phyloP scores from a whole-genome alignment of 2,797 vertebrate species.

The Enteromius afrohamiltoni region DNA sequence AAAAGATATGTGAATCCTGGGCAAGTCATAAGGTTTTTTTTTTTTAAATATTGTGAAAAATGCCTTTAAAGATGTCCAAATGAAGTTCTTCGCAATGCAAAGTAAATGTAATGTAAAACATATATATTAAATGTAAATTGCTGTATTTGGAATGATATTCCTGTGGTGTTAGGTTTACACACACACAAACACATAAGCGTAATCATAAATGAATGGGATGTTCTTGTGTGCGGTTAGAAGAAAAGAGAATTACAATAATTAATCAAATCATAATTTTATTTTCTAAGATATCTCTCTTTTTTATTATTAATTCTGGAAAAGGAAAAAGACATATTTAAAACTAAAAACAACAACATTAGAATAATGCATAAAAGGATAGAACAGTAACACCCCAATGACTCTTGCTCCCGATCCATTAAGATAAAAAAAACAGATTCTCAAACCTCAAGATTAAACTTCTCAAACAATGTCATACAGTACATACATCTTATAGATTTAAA shows the following conservation, averaged over 20 bases:
- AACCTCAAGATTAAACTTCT: conserved; percentile 40
- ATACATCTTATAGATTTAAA: conserved; percentile 52
- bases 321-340: conserved; percentile 44
- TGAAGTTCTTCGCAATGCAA: too few relatives aligned
- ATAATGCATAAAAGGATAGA: conserved; percentile 49
- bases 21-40: too few relatives aligned
- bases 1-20: neutral
- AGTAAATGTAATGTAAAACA: too few relatives aligned
- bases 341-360: conserved; percentile 54
- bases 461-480: conserved; percentile 53
- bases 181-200: neutral
- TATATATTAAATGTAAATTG: neutral
- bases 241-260: conserved; percentile 2
- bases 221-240: neutral
- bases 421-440: conserved; percentile 32
- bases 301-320: conserved; percentile 58
- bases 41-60: too few relatives aligned
- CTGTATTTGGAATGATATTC: neutral
- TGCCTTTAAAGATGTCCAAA: too few relatives aligned
- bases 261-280: conserved; percentile 57
- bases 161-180: neutral
- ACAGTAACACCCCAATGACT: conserved; percentile 45
- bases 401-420: conserved; percentile 38
- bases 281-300: conserved; percentile 54
- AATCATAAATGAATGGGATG: neutral